Conservation (phyloP, 2,113 vertebrate species). For the Leucopsar rothschildi region DNA sequence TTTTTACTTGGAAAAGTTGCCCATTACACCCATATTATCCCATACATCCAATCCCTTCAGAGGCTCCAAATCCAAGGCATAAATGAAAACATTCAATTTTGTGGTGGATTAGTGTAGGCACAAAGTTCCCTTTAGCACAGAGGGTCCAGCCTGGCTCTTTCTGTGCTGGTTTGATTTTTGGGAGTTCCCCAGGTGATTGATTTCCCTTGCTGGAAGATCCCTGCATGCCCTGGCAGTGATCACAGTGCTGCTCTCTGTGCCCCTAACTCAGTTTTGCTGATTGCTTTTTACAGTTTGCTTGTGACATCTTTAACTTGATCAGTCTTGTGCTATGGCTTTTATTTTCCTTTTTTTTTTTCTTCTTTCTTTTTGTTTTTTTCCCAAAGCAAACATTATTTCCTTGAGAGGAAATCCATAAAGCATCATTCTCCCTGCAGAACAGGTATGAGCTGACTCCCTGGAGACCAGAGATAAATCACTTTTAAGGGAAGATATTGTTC, state of each 20-base stretch:
- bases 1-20: neutral
- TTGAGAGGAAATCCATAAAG: conserved; percentile 3
- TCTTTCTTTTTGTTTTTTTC: neutral
- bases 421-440: neutral
- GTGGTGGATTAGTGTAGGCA: neutral
- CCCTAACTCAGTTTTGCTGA: neutral
- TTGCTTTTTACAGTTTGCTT: neutral
- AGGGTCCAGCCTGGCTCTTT: neutral
- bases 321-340: neutral
- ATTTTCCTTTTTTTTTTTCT: accelerated
- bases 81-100: neutral
- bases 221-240: neutral
- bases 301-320: neutral
- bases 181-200: neutral
- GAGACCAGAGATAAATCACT: neutral
- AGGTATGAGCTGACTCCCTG: neutral
- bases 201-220: neutral
- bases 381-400: neutral
- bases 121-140: neutral
- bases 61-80: neutral
- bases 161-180: neutral
- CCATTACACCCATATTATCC: neutral
- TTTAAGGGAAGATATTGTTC: neutral
- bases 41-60: neutral
- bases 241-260: neutral